Evolutionary conservation across 2,797 vertebrate species (phyloP), one percentile per base, ranked within the genome.

Genomic region (Delichon dasypus): DNA sequence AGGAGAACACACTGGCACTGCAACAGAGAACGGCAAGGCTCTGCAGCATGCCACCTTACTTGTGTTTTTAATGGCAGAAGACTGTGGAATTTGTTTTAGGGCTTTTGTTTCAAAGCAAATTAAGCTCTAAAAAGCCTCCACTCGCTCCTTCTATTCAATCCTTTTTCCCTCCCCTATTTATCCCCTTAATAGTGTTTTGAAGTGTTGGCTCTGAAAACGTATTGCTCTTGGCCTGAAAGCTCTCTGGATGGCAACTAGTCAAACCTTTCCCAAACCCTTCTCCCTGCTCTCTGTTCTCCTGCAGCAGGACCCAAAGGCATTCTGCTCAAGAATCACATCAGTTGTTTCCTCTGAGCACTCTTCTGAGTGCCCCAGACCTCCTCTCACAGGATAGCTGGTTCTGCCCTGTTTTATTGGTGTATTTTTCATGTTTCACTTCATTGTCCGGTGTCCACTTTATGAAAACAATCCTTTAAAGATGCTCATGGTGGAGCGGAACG

Each of bases 381-480:
- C 71, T 75, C 88, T 73, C 62, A 2, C 0, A 13, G 90, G 87
- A 87, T 0, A 77, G 44, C 9, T 65, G 80, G 88, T 78, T 87
- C 86, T 95, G 89, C 84, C 78, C 94, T 85, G 17, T 5, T 44
- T 96, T 97, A 97, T 96, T 95, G 92, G 70, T 40, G 8, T 47
- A 96, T 97, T 92, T 91, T 89, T 96, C 92, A 96, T 3, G 9
- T 95, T 90, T 74, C 68, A 34, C 61, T 94, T 79, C 29, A 64
- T 95, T 95, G 93, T 88, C 85, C 29, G 14, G n/a, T 89, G 90
- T 40, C 88, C 70, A 50, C 61, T 91, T 96, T 94, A 97, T 97
- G 95, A 97, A 96, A 97, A 93, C 94, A 71, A 94, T 96, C 83
- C 68, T 95, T 96, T 96, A 97, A 87, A 87, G 80, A 58, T 3